Base-by-base conservation (phyloP, 2,888 invertebrate species). In the Lydus trimaculatus region DNA sequence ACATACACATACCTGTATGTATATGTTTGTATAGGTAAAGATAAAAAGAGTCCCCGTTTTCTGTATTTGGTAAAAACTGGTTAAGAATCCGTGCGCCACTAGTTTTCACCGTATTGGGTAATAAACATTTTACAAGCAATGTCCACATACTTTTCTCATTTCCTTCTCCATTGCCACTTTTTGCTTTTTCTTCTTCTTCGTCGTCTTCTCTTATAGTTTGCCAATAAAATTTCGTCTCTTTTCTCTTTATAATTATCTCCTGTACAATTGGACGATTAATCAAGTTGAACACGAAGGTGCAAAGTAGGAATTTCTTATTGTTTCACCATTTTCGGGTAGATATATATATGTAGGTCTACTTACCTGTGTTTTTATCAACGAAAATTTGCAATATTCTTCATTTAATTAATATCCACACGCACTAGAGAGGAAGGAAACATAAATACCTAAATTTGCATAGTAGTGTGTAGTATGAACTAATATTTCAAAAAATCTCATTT, bases 61-160 rank as follows among this genome's bases (percentile, higher is more conserved):
- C 79, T 76, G 66, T 80, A 80, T 81, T 82, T 80, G 81, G 81
- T 78, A 74, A 80, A 77, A 79, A 77, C 81, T 72, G 77, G 76
- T 73, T 75, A 66, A 56, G 56, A 72, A 74, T 76, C 76, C 75
- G 79, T 81, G 80, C 81, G 81, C 81, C 80, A 82, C 80, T 73
- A 76, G 80, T 79, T 76, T 80, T 77, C 20, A 70, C 77, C 79
- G 75, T 79, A 79, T 74, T 72, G 70, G 75, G 78, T 78, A 77
- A 73, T 70, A n/a, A 71, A 74, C 75, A 67, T 67, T 52, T 52
- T 52, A 52, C 23, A 52, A 52, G 52, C 52, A 23, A 52, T 52
- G 52, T 52, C 52, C 52, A 52, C 20, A 52, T 23, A 23, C 52
- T 52, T 52, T 52, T 13, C 52, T 23, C 52, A 23, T 52, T 52